Evolutionary conservation across 2,888 invertebrate species (phyloP).

Genomic region (Acleris literana): DNA sequence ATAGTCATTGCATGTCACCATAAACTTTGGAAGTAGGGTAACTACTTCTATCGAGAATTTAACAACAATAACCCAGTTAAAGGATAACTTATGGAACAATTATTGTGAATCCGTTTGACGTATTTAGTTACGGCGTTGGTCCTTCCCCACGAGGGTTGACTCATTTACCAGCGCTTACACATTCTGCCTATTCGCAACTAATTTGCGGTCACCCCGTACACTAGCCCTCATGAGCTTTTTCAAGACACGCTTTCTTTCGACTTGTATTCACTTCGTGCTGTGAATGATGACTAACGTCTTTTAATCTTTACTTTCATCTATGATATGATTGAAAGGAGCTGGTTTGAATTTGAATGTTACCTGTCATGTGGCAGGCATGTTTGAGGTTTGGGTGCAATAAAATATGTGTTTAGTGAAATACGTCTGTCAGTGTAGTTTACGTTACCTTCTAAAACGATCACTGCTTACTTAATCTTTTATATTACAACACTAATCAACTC

Average conservation of each 20-base stretch:
- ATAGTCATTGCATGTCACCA: not conserved
- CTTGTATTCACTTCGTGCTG: not conserved
- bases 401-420: too few species aligned
- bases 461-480: too few species aligned
- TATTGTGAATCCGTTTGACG: constrained; percentile 42
- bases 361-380: too few species aligned
- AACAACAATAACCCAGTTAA: constrained; percentile 9
- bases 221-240: not conserved
- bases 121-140: constrained; percentile 28
- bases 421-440: too few species aligned
- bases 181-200: not conserved
- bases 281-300: constrained; percentile 3
- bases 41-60: constrained; percentile 3
- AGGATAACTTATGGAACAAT: constrained; percentile 19
- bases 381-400: too few species aligned
- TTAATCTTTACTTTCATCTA: constrained; percentile 19
- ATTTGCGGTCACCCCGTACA: not conserved
- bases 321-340: constrained; percentile 10
- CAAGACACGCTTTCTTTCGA: not conserved
- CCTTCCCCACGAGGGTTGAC: constrained; percentile 37
- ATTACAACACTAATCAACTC: too few species aligned
- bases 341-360: not conserved
- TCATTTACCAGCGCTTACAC: constrained; percentile 8
- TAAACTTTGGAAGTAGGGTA: not conserved
- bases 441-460: too few species aligned